Percentiles rank a stretch among this genome's conserved stretches.
These are phyloP conservation scores for Crotalus horridus DNA, from an alignment of 2,113 vertebrate genomes.

Conservation along the genomic window DNA sequence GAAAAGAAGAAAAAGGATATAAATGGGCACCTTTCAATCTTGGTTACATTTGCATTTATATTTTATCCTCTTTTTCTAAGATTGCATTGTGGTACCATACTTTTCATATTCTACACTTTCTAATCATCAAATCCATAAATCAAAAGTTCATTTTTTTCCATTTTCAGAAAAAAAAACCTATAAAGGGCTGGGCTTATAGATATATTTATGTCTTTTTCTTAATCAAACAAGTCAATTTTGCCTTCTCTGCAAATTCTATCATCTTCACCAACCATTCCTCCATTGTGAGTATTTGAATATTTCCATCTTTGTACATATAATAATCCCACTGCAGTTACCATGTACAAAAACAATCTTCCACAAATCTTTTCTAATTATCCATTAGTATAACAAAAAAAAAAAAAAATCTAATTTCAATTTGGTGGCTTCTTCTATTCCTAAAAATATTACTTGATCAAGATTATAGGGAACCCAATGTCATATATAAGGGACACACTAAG, in stretches of 20 bases:
- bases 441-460: neutral
- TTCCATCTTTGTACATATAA: neutral
- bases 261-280: neutral
- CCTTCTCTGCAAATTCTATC: neutral
- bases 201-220: neutral
- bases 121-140: neutral
- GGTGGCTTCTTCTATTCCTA: neutral
- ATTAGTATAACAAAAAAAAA: neutral
- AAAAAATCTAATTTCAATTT: neutral
- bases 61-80: neutral
- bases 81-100: neutral
- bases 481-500: neutral
- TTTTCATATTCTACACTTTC: neutral
- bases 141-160: neutral
- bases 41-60: neutral
- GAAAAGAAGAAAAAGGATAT: neutral
- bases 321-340: neutral
- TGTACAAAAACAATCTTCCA: neutral
- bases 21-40: neutral
- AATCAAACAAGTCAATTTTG: neutral
- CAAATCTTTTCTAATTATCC: neutral
- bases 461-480: neutral
- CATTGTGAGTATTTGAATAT: neutral
- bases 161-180: neutral
- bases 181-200: neutral